Evolutionary conservation across 92 coral and sea anemone species (phyloP).

Genomic region (Muricea muricata): DNA sequence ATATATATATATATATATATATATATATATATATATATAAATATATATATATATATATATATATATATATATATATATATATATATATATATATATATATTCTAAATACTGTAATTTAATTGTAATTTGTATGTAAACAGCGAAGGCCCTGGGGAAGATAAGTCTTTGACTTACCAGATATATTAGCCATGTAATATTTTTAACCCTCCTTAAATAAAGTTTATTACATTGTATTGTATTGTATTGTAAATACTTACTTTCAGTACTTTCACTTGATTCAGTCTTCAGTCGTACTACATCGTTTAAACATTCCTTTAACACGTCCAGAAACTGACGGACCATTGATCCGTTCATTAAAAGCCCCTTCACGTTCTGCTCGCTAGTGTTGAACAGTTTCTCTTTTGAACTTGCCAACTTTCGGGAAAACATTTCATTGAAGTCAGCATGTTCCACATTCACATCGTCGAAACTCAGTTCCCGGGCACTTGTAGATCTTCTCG

Average conservation of each 20-base stretch:
- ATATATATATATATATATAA: too few species aligned
- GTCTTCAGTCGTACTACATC: constrained; percentile 9
- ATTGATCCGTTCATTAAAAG: constrained; percentile 16
- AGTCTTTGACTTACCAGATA: too few species aligned
- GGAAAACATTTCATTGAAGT: neutral
- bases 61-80: too few species aligned
- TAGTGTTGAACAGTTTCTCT: neutral
- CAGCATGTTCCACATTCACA: neutral
- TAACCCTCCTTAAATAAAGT: too few species aligned
- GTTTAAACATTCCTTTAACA: constrained; percentile 27
- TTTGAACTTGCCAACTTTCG: neutral
- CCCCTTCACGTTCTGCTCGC: constrained; percentile 10
- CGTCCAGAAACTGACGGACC: constrained; percentile 15
- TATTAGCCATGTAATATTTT: too few species aligned
- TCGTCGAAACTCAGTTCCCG: constrained; percentile 37
- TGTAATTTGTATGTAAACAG: too few species aligned
- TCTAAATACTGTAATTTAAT: too few species aligned
- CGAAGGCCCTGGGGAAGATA: too few species aligned
- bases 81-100: too few species aligned
- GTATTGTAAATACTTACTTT: constrained; percentile 16
- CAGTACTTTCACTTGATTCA: neutral
- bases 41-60: too few species aligned
- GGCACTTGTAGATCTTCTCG: neutral
- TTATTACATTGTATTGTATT: too few species aligned
- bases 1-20: too few species aligned